phyloP scores from a whole-genome alignment of 2,113 vertebrate genomes.

The Callaeas wilsoni region DNA sequence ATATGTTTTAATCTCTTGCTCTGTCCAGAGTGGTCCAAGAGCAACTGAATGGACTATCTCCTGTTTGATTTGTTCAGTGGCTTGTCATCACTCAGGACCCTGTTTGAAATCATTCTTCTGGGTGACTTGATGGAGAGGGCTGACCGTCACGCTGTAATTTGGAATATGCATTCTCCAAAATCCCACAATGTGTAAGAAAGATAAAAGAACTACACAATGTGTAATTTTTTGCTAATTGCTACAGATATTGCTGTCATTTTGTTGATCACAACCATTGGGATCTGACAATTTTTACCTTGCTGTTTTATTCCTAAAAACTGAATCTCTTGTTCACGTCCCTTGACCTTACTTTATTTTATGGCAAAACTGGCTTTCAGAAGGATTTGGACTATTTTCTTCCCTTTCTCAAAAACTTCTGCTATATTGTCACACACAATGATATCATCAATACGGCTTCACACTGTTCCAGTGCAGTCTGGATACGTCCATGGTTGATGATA shows the following conservation, averaged over 20 bases:
- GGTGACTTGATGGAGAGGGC: not conserved
- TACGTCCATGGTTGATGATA: not conserved
- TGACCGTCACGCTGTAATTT: not conserved
- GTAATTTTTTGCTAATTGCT: not conserved
- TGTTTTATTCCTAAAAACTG: not conserved
- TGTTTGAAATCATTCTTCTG: not conserved
- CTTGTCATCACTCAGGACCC: not conserved
- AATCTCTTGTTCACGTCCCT: not conserved
- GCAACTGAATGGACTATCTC: not conserved
- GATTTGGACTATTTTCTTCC: not conserved
- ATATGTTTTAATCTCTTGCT: not conserved
- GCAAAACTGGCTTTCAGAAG: not conserved
- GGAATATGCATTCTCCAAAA: not conserved
- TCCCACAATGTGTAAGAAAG: not conserved
- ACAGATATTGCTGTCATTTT: not conserved
- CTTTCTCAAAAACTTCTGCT: not conserved
- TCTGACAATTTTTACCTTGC: not conserved
- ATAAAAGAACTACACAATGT: not conserved
- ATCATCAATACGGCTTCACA: not conserved
- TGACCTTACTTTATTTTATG: not conserved
- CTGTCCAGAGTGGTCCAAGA: fast-evolving
- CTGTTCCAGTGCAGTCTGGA: not conserved
- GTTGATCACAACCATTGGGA: not conserved
- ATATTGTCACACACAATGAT: not conserved
- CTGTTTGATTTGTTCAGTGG: not conserved